Evolutionary conservation across 2,888 invertebrate genomes (phyloP).

Genomic region (Drosophila neonasuta): DNA sequence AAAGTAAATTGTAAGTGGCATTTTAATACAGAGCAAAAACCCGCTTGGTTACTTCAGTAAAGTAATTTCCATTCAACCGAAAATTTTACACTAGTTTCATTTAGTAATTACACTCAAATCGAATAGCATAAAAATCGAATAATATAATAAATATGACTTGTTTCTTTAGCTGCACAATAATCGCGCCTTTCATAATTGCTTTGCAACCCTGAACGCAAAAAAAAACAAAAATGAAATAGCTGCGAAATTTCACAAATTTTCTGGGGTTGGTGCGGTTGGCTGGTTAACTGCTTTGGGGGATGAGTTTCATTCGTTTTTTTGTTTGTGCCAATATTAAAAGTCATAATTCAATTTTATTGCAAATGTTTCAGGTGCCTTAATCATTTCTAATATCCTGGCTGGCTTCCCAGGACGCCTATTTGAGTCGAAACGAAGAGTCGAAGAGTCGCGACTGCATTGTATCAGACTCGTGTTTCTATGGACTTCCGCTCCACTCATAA

Average conservation of each 20-base stretch:
- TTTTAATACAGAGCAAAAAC: constrained; percentile 18
- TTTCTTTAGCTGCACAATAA: not conserved
- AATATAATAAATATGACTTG: not conserved
- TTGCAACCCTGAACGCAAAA: constrained; percentile 34
- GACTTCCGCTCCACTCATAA: constrained; percentile 75
- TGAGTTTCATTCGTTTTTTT: constrained; percentile 14
- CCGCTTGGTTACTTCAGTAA: no score
- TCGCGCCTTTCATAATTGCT: constrained; percentile 18
- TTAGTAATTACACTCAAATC: no score
- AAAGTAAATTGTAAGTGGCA: constrained; percentile 76
- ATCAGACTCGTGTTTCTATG: constrained; percentile 24
- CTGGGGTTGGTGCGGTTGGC: constrained; percentile 29
- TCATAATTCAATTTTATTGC: constrained; percentile 82
- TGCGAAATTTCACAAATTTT: constrained; percentile 43
- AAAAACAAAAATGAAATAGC: not conserved
- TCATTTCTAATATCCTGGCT: constrained; percentile 79
- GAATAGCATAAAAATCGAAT: no score
- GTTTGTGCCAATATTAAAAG: constrained; percentile 70
- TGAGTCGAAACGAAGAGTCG: constrained; percentile 15
- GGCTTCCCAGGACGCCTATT: constrained; percentile 63
- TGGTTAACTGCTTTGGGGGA: constrained; percentile 6
- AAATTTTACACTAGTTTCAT: no score
- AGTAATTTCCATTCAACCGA: no score
- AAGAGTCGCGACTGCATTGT: constrained; percentile 30
- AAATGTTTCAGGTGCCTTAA: constrained; percentile 80